Base-by-base conservation (phyloP, 2,888 invertebrate species). In the Hetaerina titia region DNA sequence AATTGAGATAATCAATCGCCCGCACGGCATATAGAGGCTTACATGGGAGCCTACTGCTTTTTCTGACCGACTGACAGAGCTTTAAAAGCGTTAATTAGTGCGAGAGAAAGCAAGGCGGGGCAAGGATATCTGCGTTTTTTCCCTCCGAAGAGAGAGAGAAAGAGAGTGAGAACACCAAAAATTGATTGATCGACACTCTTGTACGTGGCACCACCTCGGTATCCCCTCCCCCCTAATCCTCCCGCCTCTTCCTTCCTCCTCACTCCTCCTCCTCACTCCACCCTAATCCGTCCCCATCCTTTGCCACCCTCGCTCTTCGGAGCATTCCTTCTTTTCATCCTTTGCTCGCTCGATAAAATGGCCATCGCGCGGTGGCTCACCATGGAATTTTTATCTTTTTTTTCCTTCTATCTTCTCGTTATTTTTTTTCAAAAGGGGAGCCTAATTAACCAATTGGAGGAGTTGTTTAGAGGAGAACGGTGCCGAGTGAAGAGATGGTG, bases 361-460 rank as follows among this genome's bases (percentile, higher is more conserved):
- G 92, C 92, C 64, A 92, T 92, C 92, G 69, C 92, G 63, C 22
- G 19, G 64, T 17, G 69, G 90, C 90, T 64, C 13, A 56, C 92
- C 69, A 56, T 92, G 92, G 69, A 57, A 92, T 92, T 92, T 92
- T 69, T n/a, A 69, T 64, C n/a, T 92, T 92, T 92, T 56, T 31
- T 13, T 13, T 11, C 74, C 31, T 31, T 81, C 81, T 31, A 25
- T 81, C 81, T 31, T 15, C 60, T 31, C 81, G 5, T 81, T 81
- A 69, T 69, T 69, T n/a, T 81, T 81, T 31, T 31, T 31, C 13
- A 8, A 81, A 81, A 11, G 31, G 31, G 69, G 69, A 69, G 69
- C 69, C 92, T 92, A 69, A 92, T 92, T 92, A 92, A 74, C 92
- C 92, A 92, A 92, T 92, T 74, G 92, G 69, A 92, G 22, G 74